Evolutionary conservation across 2,888 invertebrate species (phyloP), one percentile per base, ranked within the genome.

Genomic region (Timema podura): DNA sequence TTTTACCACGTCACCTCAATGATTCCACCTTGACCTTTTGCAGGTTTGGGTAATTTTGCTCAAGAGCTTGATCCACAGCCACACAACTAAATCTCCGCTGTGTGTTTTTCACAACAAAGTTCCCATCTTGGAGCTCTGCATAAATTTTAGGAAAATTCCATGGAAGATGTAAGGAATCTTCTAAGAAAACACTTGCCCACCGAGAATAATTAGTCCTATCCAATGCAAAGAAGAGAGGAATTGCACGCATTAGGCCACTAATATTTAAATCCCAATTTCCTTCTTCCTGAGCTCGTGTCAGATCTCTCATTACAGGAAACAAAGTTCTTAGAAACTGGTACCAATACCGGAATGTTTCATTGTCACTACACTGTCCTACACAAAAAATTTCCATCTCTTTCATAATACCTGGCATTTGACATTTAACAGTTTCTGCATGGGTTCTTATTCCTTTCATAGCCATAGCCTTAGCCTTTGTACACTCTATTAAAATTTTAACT

Each of bases 261-360:
- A 54, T 54, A 54, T 16, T 54, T 54, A 54, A 54, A 54, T 54
- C 54, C 54, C 54, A 54, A 16, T 54, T 54, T 54, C 6, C 11
- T 54, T 54, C 54, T 54, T 16, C 16, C 54, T 54, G 54, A 54
- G 54, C 54, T 54, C 54, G 54, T 54, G 54, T 54, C 54, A 54
- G 54, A 10, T 54, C 54, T 54, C 54, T 13, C 54, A 54, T 13
- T 54, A 54, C 54, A 54, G 54, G 54, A 54, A 54, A 54, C 54
- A 54, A 54, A 54, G 54, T 54, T 54, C 54, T 54, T 16, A 5
- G 54, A 10, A 54, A 54, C 16, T 54, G 54, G 54, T 54, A 10
- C 54, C 54, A 54, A 10, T 54, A 54, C 11, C 54, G 54, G 54
- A 54, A 10, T 54, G 54, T 54, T 16, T 54, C 54, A 54, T 10